Conservation (phyloP, 2,797 vertebrate species). For the Ceryle rudis region DNA sequence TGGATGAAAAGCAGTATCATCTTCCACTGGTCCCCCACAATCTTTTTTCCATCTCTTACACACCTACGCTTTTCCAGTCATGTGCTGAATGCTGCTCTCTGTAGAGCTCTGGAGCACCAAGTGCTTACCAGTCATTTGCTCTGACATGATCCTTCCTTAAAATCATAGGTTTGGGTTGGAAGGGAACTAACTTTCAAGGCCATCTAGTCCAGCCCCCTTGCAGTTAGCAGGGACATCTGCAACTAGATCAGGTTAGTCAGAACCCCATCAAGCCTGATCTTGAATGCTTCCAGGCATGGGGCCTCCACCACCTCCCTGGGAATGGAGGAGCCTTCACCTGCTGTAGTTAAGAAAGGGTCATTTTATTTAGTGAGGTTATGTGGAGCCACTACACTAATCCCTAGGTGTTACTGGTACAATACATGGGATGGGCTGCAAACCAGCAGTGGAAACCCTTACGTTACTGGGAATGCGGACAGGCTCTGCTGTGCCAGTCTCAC, state of each 20-base stretch:
- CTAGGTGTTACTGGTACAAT: neutral
- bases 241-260: no score
- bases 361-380: neutral
- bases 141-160: neutral
- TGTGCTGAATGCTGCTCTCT: neutral
- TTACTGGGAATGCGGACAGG: neutral
- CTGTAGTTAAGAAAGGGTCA: neutral
- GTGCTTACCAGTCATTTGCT: neutral
- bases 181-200: no score
- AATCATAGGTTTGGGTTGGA: no score
- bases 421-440: neutral
- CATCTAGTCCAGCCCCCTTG: no score
- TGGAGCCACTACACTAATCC: fast-evolving
- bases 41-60: slow-evolving; percentile 42
- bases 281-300: no score
- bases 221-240: no score
- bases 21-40: neutral
- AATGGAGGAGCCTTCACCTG: neutral
- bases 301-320: no score
- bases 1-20: slow-evolving; percentile 32
- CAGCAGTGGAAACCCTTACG: neutral
- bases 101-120: neutral
- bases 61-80: slow-evolving; percentile 39
- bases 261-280: no score
- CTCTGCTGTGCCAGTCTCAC: neutral